Base-by-base conservation (phyloP, 1,140 invertebrate species). In the Platorchestia sp. region DNA sequence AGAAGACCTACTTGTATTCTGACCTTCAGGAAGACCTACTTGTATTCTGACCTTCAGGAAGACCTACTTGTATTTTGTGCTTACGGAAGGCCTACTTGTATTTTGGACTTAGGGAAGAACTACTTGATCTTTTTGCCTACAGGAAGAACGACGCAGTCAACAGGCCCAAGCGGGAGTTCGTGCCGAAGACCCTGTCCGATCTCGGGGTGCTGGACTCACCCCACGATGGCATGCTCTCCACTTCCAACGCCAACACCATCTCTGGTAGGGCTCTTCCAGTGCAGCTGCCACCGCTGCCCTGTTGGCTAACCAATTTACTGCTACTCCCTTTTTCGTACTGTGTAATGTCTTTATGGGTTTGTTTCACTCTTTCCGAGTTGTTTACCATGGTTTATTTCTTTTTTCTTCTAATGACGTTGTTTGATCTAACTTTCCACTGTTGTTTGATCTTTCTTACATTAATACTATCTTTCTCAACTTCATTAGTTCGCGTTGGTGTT, bases 131-230 rank as follows among this genome's bases (percentile, higher is more conserved):
- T 75, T 75, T 75, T 3, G 75, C 42, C 86, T 95, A 53, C 95
- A 96, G 96, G 96, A 96, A 98, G 97, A 98, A 99, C 96, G 99
- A 99, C 97, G 99, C 99, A 90, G 98, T 98, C 95, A 98, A 97
- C 97, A 98, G 98, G 97, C 99, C 99, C 96, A 99, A 98, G 97
- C 96, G 98, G 97, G 99, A 99, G 97, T 99, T 99, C 97, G 98
- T 99, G 97, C 99, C 99, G 96, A 99, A 99, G 97, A 99, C 99
- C 95, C 97, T 99, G 96, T 98, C 98, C 87, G 99, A 99, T 97
- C 97, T 99, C 90, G 98, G 99, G 97, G 98, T 99, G 95, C 96
- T 97, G 87, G 97, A 98, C 96, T 97, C 97, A 96, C 97, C 97
- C 97, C 98, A 98, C 97, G 98, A 98, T 98, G 97, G 95, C 43